Evolutionary conservation across 2,113 vertebrate species (phyloP).

Genomic region (Podiceps cristatus): DNA sequence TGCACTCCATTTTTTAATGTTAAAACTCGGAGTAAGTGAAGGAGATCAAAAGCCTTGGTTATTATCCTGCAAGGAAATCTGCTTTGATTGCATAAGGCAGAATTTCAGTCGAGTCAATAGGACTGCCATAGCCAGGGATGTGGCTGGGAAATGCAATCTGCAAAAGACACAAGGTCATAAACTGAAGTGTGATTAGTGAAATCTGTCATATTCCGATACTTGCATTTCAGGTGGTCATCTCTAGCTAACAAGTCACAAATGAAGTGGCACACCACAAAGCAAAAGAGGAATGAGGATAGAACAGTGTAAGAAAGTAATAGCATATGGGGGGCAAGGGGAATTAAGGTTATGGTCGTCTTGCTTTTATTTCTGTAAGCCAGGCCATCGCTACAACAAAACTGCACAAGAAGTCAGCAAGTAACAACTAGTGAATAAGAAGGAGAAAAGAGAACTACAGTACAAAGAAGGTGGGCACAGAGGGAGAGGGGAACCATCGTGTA

Average conservation of each 20-base stretch:
- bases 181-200: not conserved
- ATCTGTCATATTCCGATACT: not conserved
- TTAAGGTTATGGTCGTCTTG: not conserved
- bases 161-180: not conserved
- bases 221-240: not conserved
- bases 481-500: not conserved
- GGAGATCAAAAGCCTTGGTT: not conserved
- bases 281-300: not conserved
- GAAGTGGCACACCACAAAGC: not conserved
- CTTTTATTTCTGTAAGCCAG: not conserved
- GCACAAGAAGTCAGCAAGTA: not conserved
- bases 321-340: not conserved
- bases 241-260: not conserved
- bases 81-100: not conserved
- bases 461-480: not conserved
- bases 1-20: not conserved
- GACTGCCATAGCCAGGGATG: not conserved
- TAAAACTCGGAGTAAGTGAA: not conserved
- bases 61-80: not conserved
- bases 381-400: not conserved
- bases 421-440: not conserved
- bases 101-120: not conserved
- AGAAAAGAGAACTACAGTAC: not conserved
- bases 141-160: not conserved
- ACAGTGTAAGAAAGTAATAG: not conserved